Percentiles rank a stretch among this genome's conserved stretches.
These are phyloP conservation scores for Stomorhina lunata DNA, from an alignment of 2,888 invertebrate genomes.

Conservation along the genomic window DNA sequence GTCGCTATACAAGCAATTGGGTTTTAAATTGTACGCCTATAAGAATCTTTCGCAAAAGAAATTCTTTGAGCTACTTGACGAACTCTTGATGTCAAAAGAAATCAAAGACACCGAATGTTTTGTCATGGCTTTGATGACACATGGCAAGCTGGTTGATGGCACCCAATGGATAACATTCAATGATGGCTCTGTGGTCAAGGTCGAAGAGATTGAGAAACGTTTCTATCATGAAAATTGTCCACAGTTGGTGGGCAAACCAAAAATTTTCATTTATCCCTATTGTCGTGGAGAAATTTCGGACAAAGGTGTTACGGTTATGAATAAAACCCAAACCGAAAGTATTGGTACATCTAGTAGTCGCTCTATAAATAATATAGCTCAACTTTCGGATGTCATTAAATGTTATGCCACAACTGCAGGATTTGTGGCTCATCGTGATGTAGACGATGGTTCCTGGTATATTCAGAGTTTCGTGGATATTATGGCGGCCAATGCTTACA, in stretches of 20 bases:
- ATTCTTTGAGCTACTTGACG: slow-evolving; percentile 79
- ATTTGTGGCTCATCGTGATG: slow-evolving; percentile 82
- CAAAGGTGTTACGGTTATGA: slow-evolving; percentile 70
- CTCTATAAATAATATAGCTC: slow-evolving; percentile 27
- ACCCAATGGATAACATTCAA: slow-evolving; percentile 82
- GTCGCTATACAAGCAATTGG: slow-evolving; percentile 83
- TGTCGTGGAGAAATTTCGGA: slow-evolving; percentile 81
- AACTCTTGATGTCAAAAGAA: slow-evolving; percentile 79
- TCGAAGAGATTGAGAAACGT: slow-evolving; percentile 82
- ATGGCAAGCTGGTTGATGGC: slow-evolving; percentile 81
- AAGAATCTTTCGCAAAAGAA: slow-evolving; percentile 74
- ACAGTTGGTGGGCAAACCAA: slow-evolving; percentile 83
- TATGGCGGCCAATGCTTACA: slow-evolving; percentile 84
- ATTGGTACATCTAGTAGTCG: neutral
- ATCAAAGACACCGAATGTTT: slow-evolving; percentile 82
- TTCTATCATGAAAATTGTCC: slow-evolving; percentile 83
- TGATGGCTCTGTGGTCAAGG: slow-evolving; percentile 81
- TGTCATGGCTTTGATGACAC: slow-evolving; percentile 85
- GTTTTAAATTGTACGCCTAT: slow-evolving; percentile 80
- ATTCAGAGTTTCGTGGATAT: slow-evolving; percentile 85
- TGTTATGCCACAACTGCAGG: slow-evolving; percentile 84
- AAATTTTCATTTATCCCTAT: slow-evolving; percentile 87
- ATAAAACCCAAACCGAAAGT: slow-evolving; percentile 64
- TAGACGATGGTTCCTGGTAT: slow-evolving; percentile 85
- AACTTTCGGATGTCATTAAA: slow-evolving; percentile 83